phyloP scores from a whole-genome alignment of 2,113 vertebrate species.

The Takifugu bimaculatus region DNA sequence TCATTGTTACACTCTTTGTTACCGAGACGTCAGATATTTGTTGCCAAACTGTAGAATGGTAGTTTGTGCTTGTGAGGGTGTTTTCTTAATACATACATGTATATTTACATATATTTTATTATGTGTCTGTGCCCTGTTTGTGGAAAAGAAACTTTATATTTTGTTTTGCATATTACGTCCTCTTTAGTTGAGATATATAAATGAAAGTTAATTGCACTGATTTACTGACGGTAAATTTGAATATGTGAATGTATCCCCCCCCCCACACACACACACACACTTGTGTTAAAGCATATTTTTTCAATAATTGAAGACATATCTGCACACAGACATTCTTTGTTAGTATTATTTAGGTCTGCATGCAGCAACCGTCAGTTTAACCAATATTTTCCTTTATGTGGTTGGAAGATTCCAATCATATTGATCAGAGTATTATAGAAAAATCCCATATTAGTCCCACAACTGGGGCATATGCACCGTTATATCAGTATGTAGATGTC shows the following conservation, averaged over 20 bases:
- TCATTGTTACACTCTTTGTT: constrained; percentile 44
- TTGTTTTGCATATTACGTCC: constrained; percentile 42
- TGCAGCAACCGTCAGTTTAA: too few species aligned
- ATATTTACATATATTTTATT: constrained; percentile 39
- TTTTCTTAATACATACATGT: constrained; percentile 22
- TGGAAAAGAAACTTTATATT: constrained; percentile 46
- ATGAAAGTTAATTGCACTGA: constrained; percentile 68
- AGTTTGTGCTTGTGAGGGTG: constrained; percentile 43
- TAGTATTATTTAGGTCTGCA: too few species aligned
- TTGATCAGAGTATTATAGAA: too few species aligned
- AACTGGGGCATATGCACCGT: too few species aligned
- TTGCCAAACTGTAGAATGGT: constrained; percentile 63
- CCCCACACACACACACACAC: constrained; percentile 31
- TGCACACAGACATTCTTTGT: too few species aligned
- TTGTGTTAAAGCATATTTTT: too few species aligned
- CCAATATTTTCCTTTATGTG: too few species aligned
- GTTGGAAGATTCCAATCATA: too few species aligned
- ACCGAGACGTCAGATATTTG: constrained; percentile 52
- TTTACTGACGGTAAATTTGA: constrained; percentile 22
- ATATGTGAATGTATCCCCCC: constrained; percentile 48
- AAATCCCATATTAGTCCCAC: too few species aligned
- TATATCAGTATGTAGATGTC: too few species aligned
- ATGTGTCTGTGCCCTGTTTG: constrained; percentile 43
- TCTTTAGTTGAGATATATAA: constrained; percentile 44
- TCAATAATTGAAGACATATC: too few species aligned